Conservation (phyloP, 2,113 vertebrate species). For the Hemichromis elongatus region DNA sequence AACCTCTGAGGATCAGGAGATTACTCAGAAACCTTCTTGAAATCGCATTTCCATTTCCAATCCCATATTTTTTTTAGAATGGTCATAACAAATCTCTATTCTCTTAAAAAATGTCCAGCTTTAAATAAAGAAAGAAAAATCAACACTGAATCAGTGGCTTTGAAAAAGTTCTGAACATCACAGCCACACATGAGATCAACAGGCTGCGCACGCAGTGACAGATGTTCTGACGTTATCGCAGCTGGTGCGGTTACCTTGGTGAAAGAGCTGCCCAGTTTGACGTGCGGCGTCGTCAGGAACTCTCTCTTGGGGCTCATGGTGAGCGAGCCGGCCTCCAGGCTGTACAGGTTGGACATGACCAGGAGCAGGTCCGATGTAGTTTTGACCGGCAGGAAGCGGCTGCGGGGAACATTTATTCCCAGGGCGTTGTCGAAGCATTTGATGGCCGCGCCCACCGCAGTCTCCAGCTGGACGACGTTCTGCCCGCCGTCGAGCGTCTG, state of each 20-base stretch:
- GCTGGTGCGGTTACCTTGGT: constrained; percentile 77
- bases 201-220: not conserved
- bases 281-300: constrained; percentile 93
- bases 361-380: constrained; percentile 96
- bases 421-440: constrained; percentile 97
- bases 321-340: constrained; percentile 92
- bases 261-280: constrained; percentile 98
- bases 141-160: not conserved
- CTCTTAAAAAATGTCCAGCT: not conserved
- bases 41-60: too few species aligned
- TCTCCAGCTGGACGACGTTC: constrained; percentile 98
- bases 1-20: not conserved
- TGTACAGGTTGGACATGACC: constrained; percentile 99
- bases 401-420: constrained; percentile 96
- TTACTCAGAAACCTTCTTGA: not conserved
- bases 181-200: not conserved
- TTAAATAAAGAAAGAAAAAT: not conserved
- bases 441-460: constrained; percentile 94
- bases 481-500: constrained; percentile 94
- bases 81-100: not conserved
- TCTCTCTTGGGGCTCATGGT: constrained; percentile 96
- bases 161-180: not conserved
- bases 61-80: too few species aligned
- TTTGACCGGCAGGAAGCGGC: constrained; percentile 97
- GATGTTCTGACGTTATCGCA: not conserved